Evolutionary conservation across 2,113 vertebrate genomes (phyloP), one percentile per base, ranked within the genome.

Genomic region (Cathartes aura): DNA sequence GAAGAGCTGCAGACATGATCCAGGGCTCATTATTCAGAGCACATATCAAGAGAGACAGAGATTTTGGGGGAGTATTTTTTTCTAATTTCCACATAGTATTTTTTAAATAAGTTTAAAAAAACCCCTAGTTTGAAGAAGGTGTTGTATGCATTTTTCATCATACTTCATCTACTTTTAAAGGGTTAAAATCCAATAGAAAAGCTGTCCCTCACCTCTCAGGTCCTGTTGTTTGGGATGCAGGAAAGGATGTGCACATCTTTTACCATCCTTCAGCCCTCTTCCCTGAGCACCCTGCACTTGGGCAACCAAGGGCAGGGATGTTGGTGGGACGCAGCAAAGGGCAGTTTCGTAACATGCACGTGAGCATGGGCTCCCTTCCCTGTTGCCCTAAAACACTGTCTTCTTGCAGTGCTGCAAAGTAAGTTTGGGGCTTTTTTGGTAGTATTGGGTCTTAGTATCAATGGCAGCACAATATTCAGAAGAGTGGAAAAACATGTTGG

Each of bases 271-370:
- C 24, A 45, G 42, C 27, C 22, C 34, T 63, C 13, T 5, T 45
- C 38, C 40, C 53, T 52, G 48, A 86, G 50, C 12, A 62, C 34
- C 30, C 45, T 52, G 8, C 1, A 1, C 76, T 50, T 42, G 48
- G 34, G 40, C 43, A 83, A 18, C 13, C 0, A 0, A 66, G 21
- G 19, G 5, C 47, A 67, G 45, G 42, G n/a, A 11, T 73, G 34
- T 5, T 22, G 30, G 50, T 76, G n/a, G 17, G 45, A 71, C 45
- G 18, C 30, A 29, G 9, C 42, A 72, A 91, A 73, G 29, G 15
- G 22, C 53, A 66, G 14, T 75, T 91, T 53, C 1, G 0, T 55
- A 87, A 22, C 19, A 14, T 0, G 1, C 12, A 30, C 2, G 1
- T 45, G 16, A 91, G 29, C 40, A 62, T 0, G 0, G 21, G 7